phyloP scores from a whole-genome alignment of 2,888 invertebrate genomes.

The Leptothorax acervorum region DNA sequence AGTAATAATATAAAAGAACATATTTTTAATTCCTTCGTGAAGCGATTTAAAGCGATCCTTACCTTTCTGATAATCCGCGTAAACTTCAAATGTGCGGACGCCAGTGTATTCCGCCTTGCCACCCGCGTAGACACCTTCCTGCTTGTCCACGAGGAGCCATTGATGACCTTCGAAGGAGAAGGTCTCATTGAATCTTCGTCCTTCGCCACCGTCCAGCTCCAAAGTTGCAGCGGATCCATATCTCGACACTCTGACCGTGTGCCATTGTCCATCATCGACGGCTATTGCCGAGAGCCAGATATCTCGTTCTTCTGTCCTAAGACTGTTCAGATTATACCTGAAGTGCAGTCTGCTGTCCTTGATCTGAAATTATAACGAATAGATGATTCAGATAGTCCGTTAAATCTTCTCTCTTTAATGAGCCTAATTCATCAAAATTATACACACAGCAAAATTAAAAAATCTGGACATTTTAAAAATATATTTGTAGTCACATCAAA shows the following conservation, averaged over 20 bases:
- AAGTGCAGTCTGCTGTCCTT: slow-evolving; percentile 96
- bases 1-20: not conserved
- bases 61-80: slow-evolving; percentile 97
- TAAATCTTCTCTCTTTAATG: not conserved
- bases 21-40: not conserved
- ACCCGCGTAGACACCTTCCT: slow-evolving; percentile 97
- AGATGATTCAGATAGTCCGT: not conserved
- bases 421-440: not conserved
- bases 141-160: slow-evolving; percentile 96
- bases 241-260: slow-evolving; percentile 95
- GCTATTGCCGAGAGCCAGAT: slow-evolving; percentile 96
- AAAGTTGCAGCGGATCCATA: slow-evolving; percentile 97
- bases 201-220: slow-evolving; percentile 98
- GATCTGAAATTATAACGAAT: slow-evolving; percentile 87
- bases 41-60: not conserved
- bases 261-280: slow-evolving; percentile 99
- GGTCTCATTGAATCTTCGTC: slow-evolving; percentile 96
- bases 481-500: not conserved
- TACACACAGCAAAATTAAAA: not conserved
- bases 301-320: slow-evolving; percentile 95
- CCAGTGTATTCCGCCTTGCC: slow-evolving; percentile 98
- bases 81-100: slow-evolving; percentile 96
- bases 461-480: not conserved
- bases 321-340: slow-evolving; percentile 96
- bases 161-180: slow-evolving; percentile 96